Conservation (phyloP, 2,888 invertebrate genomes). For the Scrobipalpa costella region DNA sequence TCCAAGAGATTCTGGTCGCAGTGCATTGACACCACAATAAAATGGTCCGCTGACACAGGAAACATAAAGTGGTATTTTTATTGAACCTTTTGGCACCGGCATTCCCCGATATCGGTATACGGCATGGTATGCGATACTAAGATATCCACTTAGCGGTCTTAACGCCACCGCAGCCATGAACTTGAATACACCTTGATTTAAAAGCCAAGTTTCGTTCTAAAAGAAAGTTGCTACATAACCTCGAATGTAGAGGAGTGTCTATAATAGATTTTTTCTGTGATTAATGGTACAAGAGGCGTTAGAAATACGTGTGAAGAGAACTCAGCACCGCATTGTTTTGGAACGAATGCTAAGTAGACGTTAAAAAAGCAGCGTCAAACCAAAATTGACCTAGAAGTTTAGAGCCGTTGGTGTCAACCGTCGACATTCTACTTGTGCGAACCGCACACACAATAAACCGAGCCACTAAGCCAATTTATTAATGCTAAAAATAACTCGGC, state of each 20-base stretch:
- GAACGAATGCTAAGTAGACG: slow-evolving; percentile 44
- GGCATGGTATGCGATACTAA: slow-evolving; percentile 47
- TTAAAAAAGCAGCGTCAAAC: slow-evolving; percentile 46
- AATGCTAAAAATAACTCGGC: slow-evolving; percentile 78
- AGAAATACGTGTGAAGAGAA: slow-evolving; percentile 30
- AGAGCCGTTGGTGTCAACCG: slow-evolving; percentile 39
- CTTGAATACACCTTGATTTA: slow-evolving; percentile 17
- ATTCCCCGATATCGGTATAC: slow-evolving; percentile 56
- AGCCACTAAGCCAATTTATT: slow-evolving; percentile 79
- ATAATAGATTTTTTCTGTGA: slow-evolving; percentile 18
- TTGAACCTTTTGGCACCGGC: slow-evolving; percentile 69
- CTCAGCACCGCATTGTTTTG: slow-evolving; percentile 42
- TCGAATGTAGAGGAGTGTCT: slow-evolving; percentile 18
- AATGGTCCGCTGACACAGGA: slow-evolving; percentile 71
- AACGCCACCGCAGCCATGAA: slow-evolving; percentile 19
- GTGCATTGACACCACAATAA: slow-evolving; percentile 72
- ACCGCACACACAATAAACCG: slow-evolving; percentile 73
- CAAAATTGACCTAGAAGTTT: slow-evolving; percentile 59
- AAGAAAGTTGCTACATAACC: slow-evolving; percentile 19
- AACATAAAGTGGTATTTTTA: slow-evolving; percentile 75
- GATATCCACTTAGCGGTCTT: slow-evolving; percentile 37
- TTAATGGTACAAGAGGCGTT: slow-evolving; percentile 13
- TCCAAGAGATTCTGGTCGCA: slow-evolving; percentile 47
- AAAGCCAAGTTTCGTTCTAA: slow-evolving; percentile 12
- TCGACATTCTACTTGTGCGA: slow-evolving; percentile 59